Evolutionary conservation across 2,797 vertebrate genomes (phyloP).

Genomic region (Rhinatrema bivittatum): DNA sequence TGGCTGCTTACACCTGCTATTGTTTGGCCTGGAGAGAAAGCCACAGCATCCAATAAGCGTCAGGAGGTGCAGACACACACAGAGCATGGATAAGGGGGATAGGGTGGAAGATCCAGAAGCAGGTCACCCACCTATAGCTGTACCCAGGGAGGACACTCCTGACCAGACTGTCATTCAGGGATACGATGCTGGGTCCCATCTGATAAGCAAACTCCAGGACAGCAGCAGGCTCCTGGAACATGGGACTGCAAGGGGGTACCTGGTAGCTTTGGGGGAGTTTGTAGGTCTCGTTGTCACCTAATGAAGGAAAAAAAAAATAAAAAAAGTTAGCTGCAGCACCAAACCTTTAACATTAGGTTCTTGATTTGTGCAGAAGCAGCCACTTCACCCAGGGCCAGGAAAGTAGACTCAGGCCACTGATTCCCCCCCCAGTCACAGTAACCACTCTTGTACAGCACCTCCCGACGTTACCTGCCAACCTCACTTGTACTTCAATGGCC

Average conservation of each 20-base stretch:
- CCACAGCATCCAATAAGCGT: too few species aligned
- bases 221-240: not conserved
- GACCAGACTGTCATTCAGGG: not conserved
- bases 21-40: too few species aligned
- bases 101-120: too few species aligned
- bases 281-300: slow-evolving; percentile 2
- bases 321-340: not conserved
- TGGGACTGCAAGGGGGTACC: not conserved
- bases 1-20: too few species aligned
- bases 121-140: slow-evolving; percentile 2
- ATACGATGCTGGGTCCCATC: slow-evolving; percentile 1
- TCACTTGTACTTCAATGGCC: not conserved
- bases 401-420: too few species aligned
- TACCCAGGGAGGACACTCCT: not conserved
- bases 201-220: not conserved
- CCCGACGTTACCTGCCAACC: not conserved
- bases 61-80: too few species aligned
- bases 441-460: too few species aligned
- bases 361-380: too few species aligned
- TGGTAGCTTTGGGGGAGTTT: not conserved
- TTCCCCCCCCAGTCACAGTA: too few species aligned
- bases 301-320: not conserved
- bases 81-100: too few species aligned
- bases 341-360: too few species aligned
- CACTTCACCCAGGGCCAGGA: too few species aligned